Conservation (phyloP, 37 sponge, comb jelly and placozoan species). For the Spongia lamella region DNA sequence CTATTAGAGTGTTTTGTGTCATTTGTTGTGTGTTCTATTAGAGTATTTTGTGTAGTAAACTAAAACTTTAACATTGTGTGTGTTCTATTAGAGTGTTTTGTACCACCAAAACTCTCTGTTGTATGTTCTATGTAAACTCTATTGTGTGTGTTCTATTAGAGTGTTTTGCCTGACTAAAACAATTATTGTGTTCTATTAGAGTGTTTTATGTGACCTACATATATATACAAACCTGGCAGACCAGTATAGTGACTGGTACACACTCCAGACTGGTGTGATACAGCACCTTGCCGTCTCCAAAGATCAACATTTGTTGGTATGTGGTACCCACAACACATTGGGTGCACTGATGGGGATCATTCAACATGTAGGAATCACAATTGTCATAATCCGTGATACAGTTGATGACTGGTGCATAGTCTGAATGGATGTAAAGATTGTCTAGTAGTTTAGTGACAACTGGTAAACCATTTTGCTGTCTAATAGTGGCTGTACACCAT, state of each 20-base stretch:
- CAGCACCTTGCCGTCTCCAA: conserved; percentile 7
- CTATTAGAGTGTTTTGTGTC: too few species aligned
- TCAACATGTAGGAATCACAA: background rate
- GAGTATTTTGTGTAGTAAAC: too few species aligned
- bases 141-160: too few species aligned
- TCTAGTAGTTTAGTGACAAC: background rate
- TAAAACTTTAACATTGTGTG: too few species aligned
- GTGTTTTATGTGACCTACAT: too few species aligned
- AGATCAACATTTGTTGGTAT: conserved; percentile 41
- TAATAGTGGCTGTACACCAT: background rate
- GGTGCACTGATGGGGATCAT: background rate
- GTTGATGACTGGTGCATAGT: conserved; percentile 36
- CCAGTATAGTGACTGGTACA: background rate
- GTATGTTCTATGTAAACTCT: too few species aligned
- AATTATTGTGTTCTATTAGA: too few species aligned
- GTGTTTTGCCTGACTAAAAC: too few species aligned
- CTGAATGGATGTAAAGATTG: conserved; percentile 5
- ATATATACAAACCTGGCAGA: too few species aligned
- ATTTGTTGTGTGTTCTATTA: too few species aligned
- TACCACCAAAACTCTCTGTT: too few species aligned
- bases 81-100: too few species aligned
- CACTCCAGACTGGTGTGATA: conserved; percentile 15
- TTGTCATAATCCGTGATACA: conserved; percentile 13
- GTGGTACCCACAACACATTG: conserved; percentile 36
- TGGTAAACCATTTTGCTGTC: background rate